Conservation (phyloP, 2,113 vertebrate genomes). For the Argyrosomus japonicus region DNA sequence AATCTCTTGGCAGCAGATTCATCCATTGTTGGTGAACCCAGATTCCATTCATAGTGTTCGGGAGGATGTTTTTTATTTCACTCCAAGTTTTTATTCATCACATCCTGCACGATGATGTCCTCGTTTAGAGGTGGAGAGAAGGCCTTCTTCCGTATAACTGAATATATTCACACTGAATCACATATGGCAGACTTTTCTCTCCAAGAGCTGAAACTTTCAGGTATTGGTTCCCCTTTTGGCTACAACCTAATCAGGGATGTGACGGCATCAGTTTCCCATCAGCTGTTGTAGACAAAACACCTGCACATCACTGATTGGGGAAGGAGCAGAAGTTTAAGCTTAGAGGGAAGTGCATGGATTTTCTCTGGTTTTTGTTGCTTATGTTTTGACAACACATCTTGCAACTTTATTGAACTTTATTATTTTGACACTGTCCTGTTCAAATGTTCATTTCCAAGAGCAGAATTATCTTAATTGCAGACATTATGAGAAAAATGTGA, state of each 20-base stretch:
- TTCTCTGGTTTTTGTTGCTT: not conserved
- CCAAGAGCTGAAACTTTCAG: not conserved
- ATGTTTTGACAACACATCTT: not conserved
- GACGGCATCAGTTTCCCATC: constrained; percentile 43
- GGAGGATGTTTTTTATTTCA: constrained; percentile 64
- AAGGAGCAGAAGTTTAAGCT: not conserved
- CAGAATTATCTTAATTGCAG: not conserved
- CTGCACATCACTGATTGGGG: not conserved
- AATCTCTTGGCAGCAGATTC: constrained; percentile 44
- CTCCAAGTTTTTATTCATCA: constrained; percentile 54
- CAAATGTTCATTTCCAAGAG: not conserved
- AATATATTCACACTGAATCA: constrained; percentile 6
- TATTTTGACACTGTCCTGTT: too few species aligned
- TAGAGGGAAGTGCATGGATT: not conserved
- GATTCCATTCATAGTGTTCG: constrained; percentile 45
- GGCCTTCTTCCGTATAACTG: not conserved
- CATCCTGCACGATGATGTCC: constrained; percentile 45
- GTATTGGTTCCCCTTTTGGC: constrained; percentile 25
- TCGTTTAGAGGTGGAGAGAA: constrained; percentile 20
- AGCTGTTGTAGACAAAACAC: constrained; percentile 28
- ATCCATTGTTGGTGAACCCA: constrained; percentile 61
- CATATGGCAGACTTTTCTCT: not conserved
- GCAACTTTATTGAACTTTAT: not conserved
- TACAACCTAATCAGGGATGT: not conserved
- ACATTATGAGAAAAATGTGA: not conserved